Conservation (phyloP, 2,113 vertebrate species). For the Odobenus rosmarus region DNA sequence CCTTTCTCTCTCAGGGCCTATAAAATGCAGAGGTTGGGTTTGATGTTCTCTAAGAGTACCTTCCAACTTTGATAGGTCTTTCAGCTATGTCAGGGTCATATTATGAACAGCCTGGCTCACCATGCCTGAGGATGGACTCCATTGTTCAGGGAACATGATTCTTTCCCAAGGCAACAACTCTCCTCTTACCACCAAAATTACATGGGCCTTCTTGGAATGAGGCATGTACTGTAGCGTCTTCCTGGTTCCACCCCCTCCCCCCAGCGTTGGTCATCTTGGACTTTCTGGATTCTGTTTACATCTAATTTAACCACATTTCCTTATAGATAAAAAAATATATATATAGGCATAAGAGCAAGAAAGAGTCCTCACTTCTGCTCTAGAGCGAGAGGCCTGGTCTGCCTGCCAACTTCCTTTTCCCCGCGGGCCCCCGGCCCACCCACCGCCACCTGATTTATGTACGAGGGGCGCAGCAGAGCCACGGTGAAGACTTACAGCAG, state of each 20-base stretch:
- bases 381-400: not conserved
- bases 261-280: not conserved
- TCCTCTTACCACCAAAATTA: not conserved
- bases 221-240: not conserved
- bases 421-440: not conserved
- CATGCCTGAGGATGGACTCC: not conserved
- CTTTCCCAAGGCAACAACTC: not conserved
- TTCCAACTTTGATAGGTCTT: slow-evolving; percentile 7
- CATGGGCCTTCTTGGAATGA: not conserved
- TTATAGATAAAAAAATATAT: not conserved
- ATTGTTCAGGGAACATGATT: not conserved
- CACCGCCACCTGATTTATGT: slow-evolving; percentile 45
- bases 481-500: slow-evolving; percentile 47
- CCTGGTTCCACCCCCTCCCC: not conserved
- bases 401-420: not conserved
- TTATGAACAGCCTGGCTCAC: not conserved
- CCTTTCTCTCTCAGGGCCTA: not conserved
- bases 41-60: not conserved
- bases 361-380: not conserved
- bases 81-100: not conserved
- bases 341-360: not conserved
- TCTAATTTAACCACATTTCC: not conserved
- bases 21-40: slow-evolving; percentile 22
- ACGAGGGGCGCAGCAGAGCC: not conserved
- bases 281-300: not conserved